Evolutionary conservation across 2,113 vertebrate genomes (phyloP).

Genomic region (Corvus hawaiiensis): DNA sequence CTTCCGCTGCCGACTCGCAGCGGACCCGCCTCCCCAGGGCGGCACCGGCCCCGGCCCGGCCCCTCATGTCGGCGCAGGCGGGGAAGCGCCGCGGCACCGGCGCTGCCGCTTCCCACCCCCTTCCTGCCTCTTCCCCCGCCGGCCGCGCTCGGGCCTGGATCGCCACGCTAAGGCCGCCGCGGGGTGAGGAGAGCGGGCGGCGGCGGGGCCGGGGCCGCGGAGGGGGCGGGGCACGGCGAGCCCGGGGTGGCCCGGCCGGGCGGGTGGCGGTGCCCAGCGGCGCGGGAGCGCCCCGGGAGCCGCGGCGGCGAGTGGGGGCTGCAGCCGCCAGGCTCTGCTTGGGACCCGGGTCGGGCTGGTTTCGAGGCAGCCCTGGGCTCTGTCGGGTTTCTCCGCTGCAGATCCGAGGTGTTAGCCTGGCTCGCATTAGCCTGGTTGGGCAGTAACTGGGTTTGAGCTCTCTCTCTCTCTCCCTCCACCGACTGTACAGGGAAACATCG

Average conservation of each 20-base stretch:
- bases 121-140: neutral
- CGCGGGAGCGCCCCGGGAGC: neutral
- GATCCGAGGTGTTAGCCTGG: too few species aligned
- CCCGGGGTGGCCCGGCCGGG: neutral
- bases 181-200: neutral
- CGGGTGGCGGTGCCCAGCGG: neutral
- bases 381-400: neutral
- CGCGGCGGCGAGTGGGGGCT: neutral
- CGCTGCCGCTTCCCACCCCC: neutral
- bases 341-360: too few species aligned
- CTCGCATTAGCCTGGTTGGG: neutral
- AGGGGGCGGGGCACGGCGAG: neutral
- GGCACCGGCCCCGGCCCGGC: neutral
- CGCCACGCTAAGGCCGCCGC: neutral
- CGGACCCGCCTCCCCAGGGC: neutral
- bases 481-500: neutral
- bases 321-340: neutral
- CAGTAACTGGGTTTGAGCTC: neutral
- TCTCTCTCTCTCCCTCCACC: neutral
- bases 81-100: neutral
- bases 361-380: neutral
- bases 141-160: neutral
- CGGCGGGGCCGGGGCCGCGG: neutral
- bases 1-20: neutral
- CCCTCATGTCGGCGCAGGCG: conserved; percentile 60